A percentile compares a stretch with the other conserved stretches of the same genome.
Conservation (phyloP, 2,113 vertebrate species). For the Taurulus bubalis region DNA sequence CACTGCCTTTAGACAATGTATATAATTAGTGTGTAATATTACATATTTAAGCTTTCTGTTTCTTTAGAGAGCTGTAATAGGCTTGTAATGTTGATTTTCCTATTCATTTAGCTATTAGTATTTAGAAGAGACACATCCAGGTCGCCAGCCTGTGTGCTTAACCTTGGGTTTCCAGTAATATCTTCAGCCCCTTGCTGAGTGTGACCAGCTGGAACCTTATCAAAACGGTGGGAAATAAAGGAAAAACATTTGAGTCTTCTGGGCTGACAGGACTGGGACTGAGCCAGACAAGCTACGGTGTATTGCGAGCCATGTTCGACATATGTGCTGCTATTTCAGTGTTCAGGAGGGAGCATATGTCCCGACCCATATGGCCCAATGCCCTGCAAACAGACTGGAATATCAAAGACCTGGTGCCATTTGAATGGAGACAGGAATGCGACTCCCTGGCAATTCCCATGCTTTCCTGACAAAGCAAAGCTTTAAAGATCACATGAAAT, state of each 20-base stretch:
- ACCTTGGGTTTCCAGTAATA: conserved; percentile 59
- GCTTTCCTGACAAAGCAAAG: conserved; percentile 8
- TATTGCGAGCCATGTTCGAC: conserved; percentile 45
- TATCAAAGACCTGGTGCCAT: conserved; percentile 29
- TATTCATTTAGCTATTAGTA: conserved; percentile 20
- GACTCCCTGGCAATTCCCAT: conserved; percentile 5
- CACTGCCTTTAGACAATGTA: conserved; percentile 51
- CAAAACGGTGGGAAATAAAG: conserved; percentile 60
- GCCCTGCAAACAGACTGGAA: conserved; percentile 40
- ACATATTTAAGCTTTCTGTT: conserved; percentile 21
- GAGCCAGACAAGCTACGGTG: conserved; percentile 47
- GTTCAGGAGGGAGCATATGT: conserved; percentile 49
- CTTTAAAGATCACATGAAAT: conserved; percentile 1
- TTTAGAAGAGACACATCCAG: conserved; percentile 30
- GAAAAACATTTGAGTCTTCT: conserved; percentile 56
- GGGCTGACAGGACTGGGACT: conserved; percentile 42
- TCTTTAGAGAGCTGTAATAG: conserved; percentile 24
- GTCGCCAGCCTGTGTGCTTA: conserved; percentile 35
- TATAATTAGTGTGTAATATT: conserved; percentile 9
- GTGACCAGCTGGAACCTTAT: conserved; percentile 75
- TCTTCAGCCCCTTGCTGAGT: conserved; percentile 53
- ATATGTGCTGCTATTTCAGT: conserved; percentile 76
- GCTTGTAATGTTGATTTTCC: conserved; percentile 25
- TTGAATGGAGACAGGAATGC: conserved; percentile 31
- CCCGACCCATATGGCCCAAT: conserved; percentile 58